A percentile compares a stretch with the other conserved stretches of the same genome.
Conservation (phyloP, 2,888 invertebrate genomes). For the Axea sp. region DNA sequence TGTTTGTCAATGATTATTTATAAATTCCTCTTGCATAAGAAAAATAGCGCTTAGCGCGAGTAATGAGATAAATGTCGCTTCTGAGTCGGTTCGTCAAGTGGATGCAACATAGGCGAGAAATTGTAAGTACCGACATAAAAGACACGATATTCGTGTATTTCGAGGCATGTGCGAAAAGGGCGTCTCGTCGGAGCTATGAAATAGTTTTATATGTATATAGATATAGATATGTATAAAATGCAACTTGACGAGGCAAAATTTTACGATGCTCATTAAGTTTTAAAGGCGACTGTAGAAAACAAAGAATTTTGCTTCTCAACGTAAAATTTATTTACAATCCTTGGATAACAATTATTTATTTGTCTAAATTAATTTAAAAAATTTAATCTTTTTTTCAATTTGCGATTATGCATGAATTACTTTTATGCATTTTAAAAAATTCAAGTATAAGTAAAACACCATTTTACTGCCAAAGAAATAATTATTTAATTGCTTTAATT, state of each 20-base stretch:
- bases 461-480: too few relatives aligned
- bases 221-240: conserved; percentile 17
- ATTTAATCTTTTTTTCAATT: too few relatives aligned
- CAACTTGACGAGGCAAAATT: conserved; percentile 51
- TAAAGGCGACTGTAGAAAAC: conserved; percentile 40
- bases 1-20: too few relatives aligned
- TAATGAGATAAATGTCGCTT: conserved; percentile 30
- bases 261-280: conserved; percentile 53
- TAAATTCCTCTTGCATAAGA: conserved; percentile 1
- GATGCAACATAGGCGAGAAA: conserved; percentile 60
- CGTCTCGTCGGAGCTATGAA: conserved; percentile 39
- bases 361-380: too few relatives aligned
- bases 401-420: too few relatives aligned
- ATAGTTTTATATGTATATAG: conserved; percentile 39
- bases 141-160: conserved; percentile 50
- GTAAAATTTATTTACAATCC: conserved; percentile 24
- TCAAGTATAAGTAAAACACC: too few relatives aligned
- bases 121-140: conserved; percentile 51
- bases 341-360: too few relatives aligned
- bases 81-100: conserved; percentile 39
- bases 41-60: conserved; percentile 28
- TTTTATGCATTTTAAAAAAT: too few relatives aligned
- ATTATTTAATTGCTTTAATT: too few relatives aligned
- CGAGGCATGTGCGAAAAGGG: conserved; percentile 47
- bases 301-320: conserved; percentile 35